A percentile compares a stretch with the other conserved stretches of the same genome.
Conservation (phyloP, 92 coral and sea anemone genomes). For the Porites cylindrica region DNA sequence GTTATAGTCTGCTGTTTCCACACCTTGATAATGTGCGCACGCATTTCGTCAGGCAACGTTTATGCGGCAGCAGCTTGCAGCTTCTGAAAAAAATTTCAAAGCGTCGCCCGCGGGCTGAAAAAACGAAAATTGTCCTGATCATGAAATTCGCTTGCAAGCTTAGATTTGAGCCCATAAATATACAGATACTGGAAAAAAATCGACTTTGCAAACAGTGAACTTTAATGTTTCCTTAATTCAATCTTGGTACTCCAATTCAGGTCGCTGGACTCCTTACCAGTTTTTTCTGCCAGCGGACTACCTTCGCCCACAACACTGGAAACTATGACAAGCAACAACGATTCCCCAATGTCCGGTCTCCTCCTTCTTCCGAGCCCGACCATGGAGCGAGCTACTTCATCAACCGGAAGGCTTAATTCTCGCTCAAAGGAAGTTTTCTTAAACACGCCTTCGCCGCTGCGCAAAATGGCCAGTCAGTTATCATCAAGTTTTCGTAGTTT, state of each 20-base stretch:
- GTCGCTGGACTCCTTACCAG: conserved; percentile 38
- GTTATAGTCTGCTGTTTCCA: no score
- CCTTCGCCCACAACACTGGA: conserved; percentile 17
- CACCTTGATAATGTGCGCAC: no score
- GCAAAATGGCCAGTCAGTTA: conserved; percentile 32
- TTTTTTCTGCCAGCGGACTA: conserved; percentile 7
- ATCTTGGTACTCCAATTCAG: neutral
- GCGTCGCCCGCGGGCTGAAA: no score
- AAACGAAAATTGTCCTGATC: no score
- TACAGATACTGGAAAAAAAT: no score
- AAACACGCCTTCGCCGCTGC: conserved; percentile 13
- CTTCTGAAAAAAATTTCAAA: no score
- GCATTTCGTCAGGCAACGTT: no score
- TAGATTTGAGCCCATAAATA: no score
- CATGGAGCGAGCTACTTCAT: conserved; percentile 35
- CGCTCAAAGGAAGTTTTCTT: conserved; percentile 31
- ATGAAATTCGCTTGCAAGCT: no score
- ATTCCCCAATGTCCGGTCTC: conserved; percentile 27
- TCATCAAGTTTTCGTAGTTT: conserved; percentile 27
- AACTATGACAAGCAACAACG: conserved; percentile 4
- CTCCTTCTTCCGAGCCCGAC: conserved; percentile 27
- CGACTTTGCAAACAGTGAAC: no score
- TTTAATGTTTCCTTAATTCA: no score
- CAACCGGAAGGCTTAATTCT: conserved; percentile 34
- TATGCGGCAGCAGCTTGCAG: no score